Conservation (phyloP, 2,888 invertebrate genomes). For the Venustoraphidia nigricollis region DNA sequence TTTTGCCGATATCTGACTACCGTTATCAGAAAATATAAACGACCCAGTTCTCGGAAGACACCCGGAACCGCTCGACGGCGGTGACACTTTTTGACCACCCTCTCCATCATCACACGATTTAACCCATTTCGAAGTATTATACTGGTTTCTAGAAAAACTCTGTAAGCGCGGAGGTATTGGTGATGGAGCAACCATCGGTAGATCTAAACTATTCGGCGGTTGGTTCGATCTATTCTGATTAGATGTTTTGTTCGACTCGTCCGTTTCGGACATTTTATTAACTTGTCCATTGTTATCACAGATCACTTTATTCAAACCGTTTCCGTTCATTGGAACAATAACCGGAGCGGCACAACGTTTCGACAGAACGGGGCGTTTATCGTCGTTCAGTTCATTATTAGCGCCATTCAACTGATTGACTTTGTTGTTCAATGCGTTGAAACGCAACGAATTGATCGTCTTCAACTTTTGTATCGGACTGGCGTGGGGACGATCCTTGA, state of each 20-base stretch:
- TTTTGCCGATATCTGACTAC: slow-evolving; percentile 30
- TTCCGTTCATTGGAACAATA: slow-evolving; percentile 4
- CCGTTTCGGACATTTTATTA: not conserved
- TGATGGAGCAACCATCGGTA: not conserved
- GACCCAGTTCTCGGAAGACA: slow-evolving; percentile 24
- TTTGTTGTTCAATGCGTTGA: slow-evolving; percentile 9
- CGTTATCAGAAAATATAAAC: slow-evolving; percentile 43
- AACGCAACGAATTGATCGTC: slow-evolving; percentile 8
- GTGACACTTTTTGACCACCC: slow-evolving; percentile 15
- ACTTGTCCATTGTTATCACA: slow-evolving; percentile 3
- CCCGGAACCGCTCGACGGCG: slow-evolving; percentile 16
- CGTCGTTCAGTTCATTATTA: slow-evolving; percentile 5
- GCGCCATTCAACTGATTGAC: slow-evolving; percentile 2
- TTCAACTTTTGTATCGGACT: not conserved
- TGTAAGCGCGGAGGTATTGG: not conserved
- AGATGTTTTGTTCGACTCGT: too few relatives aligned
- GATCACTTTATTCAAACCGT: slow-evolving; percentile 1
- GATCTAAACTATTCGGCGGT: not conserved
- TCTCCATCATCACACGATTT: not conserved
- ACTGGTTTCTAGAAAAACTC: too few relatives aligned
- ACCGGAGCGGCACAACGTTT: not conserved
- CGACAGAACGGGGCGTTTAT: not conserved
- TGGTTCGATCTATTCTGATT: not conserved
- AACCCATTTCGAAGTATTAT: too few relatives aligned
- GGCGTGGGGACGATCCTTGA: too few relatives aligned